A percentile compares a stretch with the other conserved stretches of the same genome.
phyloP scores from a whole-genome alignment of 2,797 vertebrate genomes.

The Heteromormyrus szaboi region DNA sequence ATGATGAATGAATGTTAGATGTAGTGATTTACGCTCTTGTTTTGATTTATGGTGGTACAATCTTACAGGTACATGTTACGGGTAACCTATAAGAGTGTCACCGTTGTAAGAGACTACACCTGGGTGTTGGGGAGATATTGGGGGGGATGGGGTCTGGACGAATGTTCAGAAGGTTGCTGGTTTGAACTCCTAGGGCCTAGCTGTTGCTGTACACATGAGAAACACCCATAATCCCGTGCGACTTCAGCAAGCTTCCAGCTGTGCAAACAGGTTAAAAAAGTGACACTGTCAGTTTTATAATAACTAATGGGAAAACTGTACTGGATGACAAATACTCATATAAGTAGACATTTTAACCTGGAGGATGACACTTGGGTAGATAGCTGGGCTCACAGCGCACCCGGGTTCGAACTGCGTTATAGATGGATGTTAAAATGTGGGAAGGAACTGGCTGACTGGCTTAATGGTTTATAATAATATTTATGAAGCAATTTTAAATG shows the following conservation, averaged over 20 bases:
- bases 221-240: not conserved
- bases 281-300: not conserved
- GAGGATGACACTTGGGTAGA: not conserved
- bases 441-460: not conserved
- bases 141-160: not conserved
- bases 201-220: not conserved
- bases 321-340: not conserved
- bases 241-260: not conserved
- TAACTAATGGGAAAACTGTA: not conserved
- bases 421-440: not conserved
- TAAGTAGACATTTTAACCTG: not conserved
- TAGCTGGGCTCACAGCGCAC: not conserved
- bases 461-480: not conserved
- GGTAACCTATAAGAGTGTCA: not conserved
- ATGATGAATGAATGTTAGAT: not conserved
- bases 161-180: not conserved
- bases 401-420: not conserved
- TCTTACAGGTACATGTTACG: not conserved
- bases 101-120: not conserved
- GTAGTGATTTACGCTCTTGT: not conserved
- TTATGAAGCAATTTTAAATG: conserved; percentile 3
- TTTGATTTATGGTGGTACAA: not conserved
- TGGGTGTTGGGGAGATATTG: not conserved
- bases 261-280: not conserved
- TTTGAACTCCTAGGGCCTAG: not conserved